Evolutionary conservation across 2,888 invertebrate genomes (phyloP).

Genomic region (Drosophila subsilvestris): DNA sequence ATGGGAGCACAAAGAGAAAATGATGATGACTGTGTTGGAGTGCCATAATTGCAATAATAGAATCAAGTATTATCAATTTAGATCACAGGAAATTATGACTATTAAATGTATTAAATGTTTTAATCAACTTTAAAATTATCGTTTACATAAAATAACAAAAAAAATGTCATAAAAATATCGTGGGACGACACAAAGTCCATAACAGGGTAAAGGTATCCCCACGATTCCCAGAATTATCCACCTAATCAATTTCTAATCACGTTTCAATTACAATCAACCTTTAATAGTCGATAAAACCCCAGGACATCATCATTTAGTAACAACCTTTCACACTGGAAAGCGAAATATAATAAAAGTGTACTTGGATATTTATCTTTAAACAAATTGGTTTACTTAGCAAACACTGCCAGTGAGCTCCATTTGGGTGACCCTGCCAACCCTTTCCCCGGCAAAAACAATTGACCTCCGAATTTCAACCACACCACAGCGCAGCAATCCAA

Average conservation of each 20-base stretch:
- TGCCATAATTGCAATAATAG: background rate
- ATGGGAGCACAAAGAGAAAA: background rate
- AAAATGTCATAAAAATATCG: too few relatives aligned
- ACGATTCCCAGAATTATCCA: background rate
- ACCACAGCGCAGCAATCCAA: background rate
- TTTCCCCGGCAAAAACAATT: slow-evolving; percentile 37
- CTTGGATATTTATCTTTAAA: slow-evolving; percentile 38
- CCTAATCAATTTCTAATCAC: background rate
- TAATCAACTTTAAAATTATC: background rate
- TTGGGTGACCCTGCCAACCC: slow-evolving; percentile 33
- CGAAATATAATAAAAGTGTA: slow-evolving; percentile 22
- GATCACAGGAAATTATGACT: too few relatives aligned
- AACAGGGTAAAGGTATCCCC: background rate
- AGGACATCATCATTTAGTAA: slow-evolving; percentile 17
- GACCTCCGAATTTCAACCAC: slow-evolving; percentile 19
- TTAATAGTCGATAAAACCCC: background rate
- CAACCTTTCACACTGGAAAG: slow-evolving; percentile 15
- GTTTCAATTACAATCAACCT: background rate
- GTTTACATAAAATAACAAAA: background rate
- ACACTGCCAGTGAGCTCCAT: slow-evolving; percentile 20
- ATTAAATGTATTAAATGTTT: too few relatives aligned
- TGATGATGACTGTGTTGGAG: background rate
- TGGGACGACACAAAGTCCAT: background rate
- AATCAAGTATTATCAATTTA: too few relatives aligned
- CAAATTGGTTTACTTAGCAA: slow-evolving; percentile 44